Conservation (phyloP, 2,888 invertebrate genomes). For the Drosophila koepferae region DNA sequence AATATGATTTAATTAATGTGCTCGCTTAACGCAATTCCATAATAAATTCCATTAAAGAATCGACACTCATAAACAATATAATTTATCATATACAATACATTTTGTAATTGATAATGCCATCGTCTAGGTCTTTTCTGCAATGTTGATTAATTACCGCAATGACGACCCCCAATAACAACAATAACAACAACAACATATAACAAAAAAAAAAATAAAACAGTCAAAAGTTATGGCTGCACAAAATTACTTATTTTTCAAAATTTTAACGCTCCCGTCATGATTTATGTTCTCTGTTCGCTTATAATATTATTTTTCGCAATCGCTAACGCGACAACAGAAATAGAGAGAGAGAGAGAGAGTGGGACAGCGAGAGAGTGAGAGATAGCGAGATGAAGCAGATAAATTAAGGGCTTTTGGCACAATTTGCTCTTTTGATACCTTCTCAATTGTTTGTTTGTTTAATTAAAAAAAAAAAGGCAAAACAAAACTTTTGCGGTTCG, state of each 20-base stretch:
- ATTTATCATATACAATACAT: conserved; percentile 59
- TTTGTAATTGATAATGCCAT: conserved; percentile 74
- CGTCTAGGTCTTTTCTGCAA: conserved; percentile 66
- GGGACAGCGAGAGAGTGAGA: not conserved
- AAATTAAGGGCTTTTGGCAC: conserved; percentile 57
- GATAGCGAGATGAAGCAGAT: conserved; percentile 17
- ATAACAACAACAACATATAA: conserved; percentile 29
- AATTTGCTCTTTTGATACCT: conserved; percentile 61
- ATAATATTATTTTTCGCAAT: conserved; percentile 14
- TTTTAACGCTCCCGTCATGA: conserved; percentile 59
- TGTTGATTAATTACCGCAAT: conserved; percentile 75
- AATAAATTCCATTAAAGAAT: conserved; percentile 69
- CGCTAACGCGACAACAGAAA: not conserved
- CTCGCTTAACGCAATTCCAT: conserved; percentile 66
- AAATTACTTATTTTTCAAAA: conserved; percentile 71
- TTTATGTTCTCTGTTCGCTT: conserved; percentile 56
- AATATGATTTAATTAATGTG: conserved; percentile 63
- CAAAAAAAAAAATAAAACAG: conserved; percentile 31
- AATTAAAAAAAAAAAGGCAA: conserved; percentile 66
- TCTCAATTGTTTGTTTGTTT: conserved; percentile 67
- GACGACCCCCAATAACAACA: conserved; percentile 51
- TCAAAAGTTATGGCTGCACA: conserved; percentile 65
- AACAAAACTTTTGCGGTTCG: conserved; percentile 65
- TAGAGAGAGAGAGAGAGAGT: not conserved
- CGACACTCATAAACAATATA: conserved; percentile 49